A percentile compares a stretch with the other conserved stretches of the same genome.
Conservation (phyloP, 1,140 invertebrate genomes). For the Cotesia typhae region DNA sequence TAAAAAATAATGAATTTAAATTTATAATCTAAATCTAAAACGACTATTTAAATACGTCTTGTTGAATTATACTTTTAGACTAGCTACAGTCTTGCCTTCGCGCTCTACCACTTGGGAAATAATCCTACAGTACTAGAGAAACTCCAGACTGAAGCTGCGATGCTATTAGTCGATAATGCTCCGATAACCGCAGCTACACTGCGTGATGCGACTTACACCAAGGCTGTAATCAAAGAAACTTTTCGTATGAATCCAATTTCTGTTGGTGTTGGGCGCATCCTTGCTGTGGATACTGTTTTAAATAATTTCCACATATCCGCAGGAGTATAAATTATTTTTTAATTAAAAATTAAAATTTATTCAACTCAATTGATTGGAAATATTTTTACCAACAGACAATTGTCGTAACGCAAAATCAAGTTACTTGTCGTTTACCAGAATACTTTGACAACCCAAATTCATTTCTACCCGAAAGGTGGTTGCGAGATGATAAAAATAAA, state of each 20-base stretch:
- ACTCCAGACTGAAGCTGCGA: slow-evolving; percentile 73
- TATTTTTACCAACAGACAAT: slow-evolving; percentile 74
- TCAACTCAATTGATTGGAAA: background rate
- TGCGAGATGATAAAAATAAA: slow-evolving; percentile 60
- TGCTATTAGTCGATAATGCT: slow-evolving; percentile 66
- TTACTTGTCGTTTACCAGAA: slow-evolving; percentile 74
- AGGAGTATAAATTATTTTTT: slow-evolving; percentile 71
- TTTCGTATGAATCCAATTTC: slow-evolving; percentile 85
- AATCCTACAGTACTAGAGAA: slow-evolving; percentile 79
- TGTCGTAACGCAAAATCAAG: slow-evolving; percentile 88
- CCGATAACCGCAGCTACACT: slow-evolving; percentile 70
- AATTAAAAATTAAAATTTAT: slow-evolving; percentile 19
- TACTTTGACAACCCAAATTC: slow-evolving; percentile 75
- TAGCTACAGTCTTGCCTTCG: slow-evolving; percentile 80
- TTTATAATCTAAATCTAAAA: slow-evolving; percentile 11
- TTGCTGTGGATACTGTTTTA: slow-evolving; percentile 79
- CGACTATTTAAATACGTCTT: slow-evolving; percentile 31
- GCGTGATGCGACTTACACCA: slow-evolving; percentile 74
- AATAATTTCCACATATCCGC: slow-evolving; percentile 86
- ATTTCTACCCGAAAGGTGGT: slow-evolving; percentile 84
- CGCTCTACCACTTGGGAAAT: slow-evolving; percentile 81
- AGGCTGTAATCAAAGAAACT: slow-evolving; percentile 85
- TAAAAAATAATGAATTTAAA: slow-evolving; percentile 48
- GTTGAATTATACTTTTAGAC: slow-evolving; percentile 60
- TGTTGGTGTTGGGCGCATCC: slow-evolving; percentile 80